Percentiles rank a stretch among this genome's conserved stretches.
These are phyloP conservation scores for Onychostruthus taczanowskii DNA, from an alignment of 2,113 vertebrate genomes.

Conservation along the genomic window DNA sequence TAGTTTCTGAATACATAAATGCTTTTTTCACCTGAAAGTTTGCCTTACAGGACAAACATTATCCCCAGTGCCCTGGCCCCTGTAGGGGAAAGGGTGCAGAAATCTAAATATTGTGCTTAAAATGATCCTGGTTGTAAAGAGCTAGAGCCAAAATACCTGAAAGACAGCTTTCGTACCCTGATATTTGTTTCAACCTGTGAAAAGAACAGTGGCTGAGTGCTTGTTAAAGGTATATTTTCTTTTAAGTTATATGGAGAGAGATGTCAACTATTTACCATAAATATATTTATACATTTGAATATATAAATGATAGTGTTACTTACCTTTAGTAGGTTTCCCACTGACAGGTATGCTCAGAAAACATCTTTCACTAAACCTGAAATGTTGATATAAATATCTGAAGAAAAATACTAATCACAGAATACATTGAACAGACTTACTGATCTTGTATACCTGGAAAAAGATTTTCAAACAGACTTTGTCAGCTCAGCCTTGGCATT, in stretches of 20 bases:
- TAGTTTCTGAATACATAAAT: neutral
- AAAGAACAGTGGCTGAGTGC: slow-evolving; percentile 24
- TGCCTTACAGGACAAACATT: slow-evolving; percentile 44
- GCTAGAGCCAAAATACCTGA: slow-evolving; percentile 22
- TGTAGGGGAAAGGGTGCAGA: slow-evolving; percentile 36
- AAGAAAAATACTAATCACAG: slow-evolving; percentile 96
- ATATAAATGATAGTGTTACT: slow-evolving; percentile 77
- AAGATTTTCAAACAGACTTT: slow-evolving; percentile 86
- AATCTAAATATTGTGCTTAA: slow-evolving; percentile 56
- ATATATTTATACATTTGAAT: slow-evolving; percentile 78
- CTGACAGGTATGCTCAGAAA: slow-evolving; percentile 81
- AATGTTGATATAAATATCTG: slow-evolving; percentile 96
- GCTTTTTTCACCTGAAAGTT: slow-evolving; percentile 24
- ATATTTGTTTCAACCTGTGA: slow-evolving; percentile 42
- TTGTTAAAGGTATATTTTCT: slow-evolving; percentile 63
- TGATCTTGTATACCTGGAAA: slow-evolving; percentile 91
- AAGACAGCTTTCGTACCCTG: slow-evolving; percentile 32
- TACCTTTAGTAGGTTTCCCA: slow-evolving; percentile 73
- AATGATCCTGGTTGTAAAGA: slow-evolving; percentile 37
- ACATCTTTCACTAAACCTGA: slow-evolving; percentile 85
- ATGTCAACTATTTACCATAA: slow-evolving; percentile 72
- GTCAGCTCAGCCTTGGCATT: slow-evolving; percentile 86
- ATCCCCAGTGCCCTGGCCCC: neutral
- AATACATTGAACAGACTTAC: slow-evolving; percentile 87
- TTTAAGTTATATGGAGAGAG: slow-evolving; percentile 63